These are phyloP conservation scores for Oligia latruncula DNA, from an alignment of 2,888 invertebrate species.

Conservation along the genomic window DNA sequence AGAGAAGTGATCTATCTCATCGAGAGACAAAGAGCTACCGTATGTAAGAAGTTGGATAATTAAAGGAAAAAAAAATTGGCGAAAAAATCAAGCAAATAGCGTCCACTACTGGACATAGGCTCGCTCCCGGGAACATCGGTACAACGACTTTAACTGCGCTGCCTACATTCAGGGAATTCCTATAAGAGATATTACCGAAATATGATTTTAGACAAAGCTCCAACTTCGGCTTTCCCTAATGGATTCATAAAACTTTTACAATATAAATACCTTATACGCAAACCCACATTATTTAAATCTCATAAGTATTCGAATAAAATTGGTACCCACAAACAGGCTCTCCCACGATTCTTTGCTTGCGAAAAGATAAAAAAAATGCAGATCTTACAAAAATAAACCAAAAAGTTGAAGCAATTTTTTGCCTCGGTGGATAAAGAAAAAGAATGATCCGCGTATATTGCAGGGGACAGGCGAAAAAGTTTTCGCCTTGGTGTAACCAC, in stretches of 20 bases:
- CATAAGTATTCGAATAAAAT: slow-evolving; percentile 42
- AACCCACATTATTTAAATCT: slow-evolving; percentile 53
- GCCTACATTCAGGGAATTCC: background rate
- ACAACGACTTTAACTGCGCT: no score
- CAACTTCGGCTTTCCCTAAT: slow-evolving; percentile 23
- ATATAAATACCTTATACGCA: slow-evolving; percentile 45
- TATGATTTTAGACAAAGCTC: slow-evolving; percentile 15
- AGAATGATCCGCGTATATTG: slow-evolving; percentile 66
- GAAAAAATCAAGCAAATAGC: background rate
- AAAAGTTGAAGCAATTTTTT: slow-evolving; percentile 69
- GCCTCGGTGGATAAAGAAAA: slow-evolving; percentile 67
- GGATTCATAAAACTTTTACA: slow-evolving; percentile 52
- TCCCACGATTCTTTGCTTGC: slow-evolving; percentile 46
- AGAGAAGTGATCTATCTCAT: background rate
- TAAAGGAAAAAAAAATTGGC: background rate
- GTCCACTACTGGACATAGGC: background rate
- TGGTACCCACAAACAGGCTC: slow-evolving; percentile 41
- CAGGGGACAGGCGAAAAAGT: slow-evolving; percentile 55
- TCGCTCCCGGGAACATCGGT: background rate
- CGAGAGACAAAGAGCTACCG: background rate
- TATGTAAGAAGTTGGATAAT: background rate
- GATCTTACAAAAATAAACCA: slow-evolving; percentile 60
- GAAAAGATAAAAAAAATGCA: slow-evolving; percentile 62
- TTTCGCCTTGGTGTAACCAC: slow-evolving; percentile 48
- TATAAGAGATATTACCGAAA: slow-evolving; percentile 26